phyloP scores from a whole-genome alignment of 2,113 vertebrate species.

The Galemys pyrenaicus region DNA sequence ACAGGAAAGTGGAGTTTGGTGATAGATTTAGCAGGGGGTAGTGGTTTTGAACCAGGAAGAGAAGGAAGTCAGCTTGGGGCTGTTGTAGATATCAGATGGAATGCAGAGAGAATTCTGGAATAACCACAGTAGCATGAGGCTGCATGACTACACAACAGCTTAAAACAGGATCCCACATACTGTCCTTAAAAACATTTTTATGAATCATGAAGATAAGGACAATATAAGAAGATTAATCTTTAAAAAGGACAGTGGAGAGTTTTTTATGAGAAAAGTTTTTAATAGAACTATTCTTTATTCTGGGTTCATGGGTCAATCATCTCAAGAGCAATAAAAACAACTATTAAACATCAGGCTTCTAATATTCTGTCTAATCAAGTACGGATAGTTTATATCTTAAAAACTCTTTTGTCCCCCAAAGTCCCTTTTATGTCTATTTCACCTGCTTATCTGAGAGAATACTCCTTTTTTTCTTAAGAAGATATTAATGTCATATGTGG shows the following conservation, averaged over 20 bases:
- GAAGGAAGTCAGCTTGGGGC: not conserved
- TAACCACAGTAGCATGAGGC: not conserved
- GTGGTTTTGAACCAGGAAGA: constrained; percentile 42
- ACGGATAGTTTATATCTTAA: not conserved
- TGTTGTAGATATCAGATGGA: not conserved
- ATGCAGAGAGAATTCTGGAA: constrained; percentile 5
- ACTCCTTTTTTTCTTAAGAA: not conserved
- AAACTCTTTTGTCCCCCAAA: not conserved
- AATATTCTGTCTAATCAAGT: not conserved
- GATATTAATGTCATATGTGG: not conserved
- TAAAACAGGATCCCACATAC: not conserved
- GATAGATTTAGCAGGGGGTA: not conserved
- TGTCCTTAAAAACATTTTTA: not conserved
- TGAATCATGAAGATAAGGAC: not conserved
- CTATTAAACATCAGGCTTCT: not conserved
- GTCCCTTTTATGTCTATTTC: not conserved
- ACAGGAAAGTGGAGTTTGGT: not conserved
- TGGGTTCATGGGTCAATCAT: not conserved
- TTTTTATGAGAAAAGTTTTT: constrained; percentile 15
- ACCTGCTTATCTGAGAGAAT: not conserved
- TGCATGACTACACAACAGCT: not conserved
- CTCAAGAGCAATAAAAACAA: constrained; percentile 5
- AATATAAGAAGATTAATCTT: not conserved
- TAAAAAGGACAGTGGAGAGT: not conserved
- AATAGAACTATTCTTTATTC: not conserved